Conservation (phyloP, 2,888 invertebrate species). For the Augiades crinisus region DNA sequence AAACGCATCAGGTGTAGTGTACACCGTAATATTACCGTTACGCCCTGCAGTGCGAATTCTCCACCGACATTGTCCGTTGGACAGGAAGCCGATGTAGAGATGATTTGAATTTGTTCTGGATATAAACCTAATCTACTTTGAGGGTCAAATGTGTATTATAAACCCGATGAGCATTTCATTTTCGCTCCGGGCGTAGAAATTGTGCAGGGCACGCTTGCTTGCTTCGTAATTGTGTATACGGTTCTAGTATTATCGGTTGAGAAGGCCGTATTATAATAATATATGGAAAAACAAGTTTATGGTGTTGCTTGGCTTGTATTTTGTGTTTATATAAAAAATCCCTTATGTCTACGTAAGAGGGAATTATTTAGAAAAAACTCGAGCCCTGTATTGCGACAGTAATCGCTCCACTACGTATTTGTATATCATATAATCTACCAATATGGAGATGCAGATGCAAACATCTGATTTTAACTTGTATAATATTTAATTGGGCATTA, state of each 20-base stretch:
- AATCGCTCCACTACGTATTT: no score
- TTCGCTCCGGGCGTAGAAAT: conserved; percentile 18
- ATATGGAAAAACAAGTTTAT: no score
- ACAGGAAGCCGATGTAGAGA: conserved; percentile 34
- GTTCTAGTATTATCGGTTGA: neutral
- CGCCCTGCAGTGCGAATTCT: conserved; percentile 54
- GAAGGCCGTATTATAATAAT: neutral
- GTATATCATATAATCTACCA: no score
- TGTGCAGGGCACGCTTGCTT: neutral
- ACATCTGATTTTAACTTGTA: no score
- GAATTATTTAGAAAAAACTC: no score
- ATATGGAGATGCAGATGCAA: no score
- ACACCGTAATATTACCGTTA: conserved; percentile 60
- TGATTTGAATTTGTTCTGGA: conserved; percentile 33
- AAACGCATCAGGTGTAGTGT: conserved; percentile 62
- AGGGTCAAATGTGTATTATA: conserved; percentile 27
- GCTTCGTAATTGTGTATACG: neutral
- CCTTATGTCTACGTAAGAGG: no score
- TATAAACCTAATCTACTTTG: conserved; percentile 25
- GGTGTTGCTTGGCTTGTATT: no score
- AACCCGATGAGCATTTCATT: conserved; percentile 14
- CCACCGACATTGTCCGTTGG: conserved; percentile 43
- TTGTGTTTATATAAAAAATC: no score
- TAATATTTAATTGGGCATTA: no score
- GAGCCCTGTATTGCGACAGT: no score